phyloP scores from a whole-genome alignment of 1,140 invertebrate genomes.

The Drosophila erecta region DNA sequence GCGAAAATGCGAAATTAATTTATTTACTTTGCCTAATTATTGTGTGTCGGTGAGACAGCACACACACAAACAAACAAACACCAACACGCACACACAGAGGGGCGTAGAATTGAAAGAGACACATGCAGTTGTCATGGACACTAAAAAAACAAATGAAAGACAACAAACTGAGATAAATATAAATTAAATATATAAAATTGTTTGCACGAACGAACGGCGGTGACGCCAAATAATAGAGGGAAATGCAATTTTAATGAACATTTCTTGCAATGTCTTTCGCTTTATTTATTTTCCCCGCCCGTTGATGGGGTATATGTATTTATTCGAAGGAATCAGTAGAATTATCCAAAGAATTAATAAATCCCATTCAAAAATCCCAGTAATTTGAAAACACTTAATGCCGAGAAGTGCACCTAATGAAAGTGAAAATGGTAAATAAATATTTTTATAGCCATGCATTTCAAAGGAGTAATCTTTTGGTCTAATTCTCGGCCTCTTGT shows the following conservation, averaged over 20 bases:
- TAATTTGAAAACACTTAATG: background rate
- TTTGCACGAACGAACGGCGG: conserved; percentile 14
- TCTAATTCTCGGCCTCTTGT: background rate
- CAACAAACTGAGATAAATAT: conserved; percentile 38
- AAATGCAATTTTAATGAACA: conserved; percentile 34
- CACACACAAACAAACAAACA: background rate
- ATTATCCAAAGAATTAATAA: too few relatives aligned
- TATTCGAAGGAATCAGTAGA: too few relatives aligned
- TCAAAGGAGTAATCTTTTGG: background rate
- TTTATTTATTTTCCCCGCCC: background rate
- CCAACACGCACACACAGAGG: background rate
- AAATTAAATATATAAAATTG: conserved; percentile 60
- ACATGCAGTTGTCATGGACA: conserved; percentile 58
- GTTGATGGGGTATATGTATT: too few relatives aligned
- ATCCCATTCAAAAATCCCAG: background rate
- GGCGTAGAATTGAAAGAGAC: conserved; percentile 32
- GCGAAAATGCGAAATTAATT: conserved; percentile 77
- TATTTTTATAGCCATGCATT: too few relatives aligned
- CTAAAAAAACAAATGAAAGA: conserved; percentile 6
- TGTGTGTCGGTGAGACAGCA: conserved; percentile 15
- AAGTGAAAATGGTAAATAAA: too few relatives aligned
- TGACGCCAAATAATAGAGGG: conserved; percentile 31
- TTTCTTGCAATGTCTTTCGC: conserved; percentile 19
- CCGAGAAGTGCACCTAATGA: background rate
- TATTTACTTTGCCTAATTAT: conserved; percentile 74